Evolutionary conservation across 2,797 vertebrate genomes (phyloP).

Genomic region (Myotis vivesi): DNA sequence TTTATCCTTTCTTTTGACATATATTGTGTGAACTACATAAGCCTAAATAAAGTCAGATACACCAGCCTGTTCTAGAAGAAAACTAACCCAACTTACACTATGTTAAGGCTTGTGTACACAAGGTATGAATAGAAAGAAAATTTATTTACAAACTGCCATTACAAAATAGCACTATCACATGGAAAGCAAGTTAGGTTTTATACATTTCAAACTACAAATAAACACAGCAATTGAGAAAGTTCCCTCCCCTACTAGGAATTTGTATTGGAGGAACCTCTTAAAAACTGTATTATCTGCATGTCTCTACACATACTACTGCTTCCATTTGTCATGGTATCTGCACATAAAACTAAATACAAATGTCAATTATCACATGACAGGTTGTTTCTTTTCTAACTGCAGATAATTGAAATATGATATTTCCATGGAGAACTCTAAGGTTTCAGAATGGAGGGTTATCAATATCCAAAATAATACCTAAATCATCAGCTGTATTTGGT

Average conservation of each 20-base stretch:
- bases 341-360: not conserved
- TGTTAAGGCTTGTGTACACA: not conserved
- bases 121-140: not conserved
- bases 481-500: fast-evolving
- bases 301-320: not conserved
- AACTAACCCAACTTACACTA: not conserved
- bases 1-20: not conserved
- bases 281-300: not conserved
- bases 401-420: not conserved
- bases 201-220: not conserved
- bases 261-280: not conserved
- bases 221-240: not conserved
- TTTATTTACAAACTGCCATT: not conserved
- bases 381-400: not conserved
- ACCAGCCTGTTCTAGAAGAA: not conserved
- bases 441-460: not conserved
- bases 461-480: constrained; percentile 60
- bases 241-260: not conserved
- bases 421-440: not conserved
- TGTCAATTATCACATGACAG: not conserved
- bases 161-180: not conserved
- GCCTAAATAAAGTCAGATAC: not conserved
- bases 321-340: not conserved
- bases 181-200: not conserved
- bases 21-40: not conserved